Evolutionary conservation across 2,797 vertebrate species (phyloP).

Genomic region (Caiman crocodilus): DNA sequence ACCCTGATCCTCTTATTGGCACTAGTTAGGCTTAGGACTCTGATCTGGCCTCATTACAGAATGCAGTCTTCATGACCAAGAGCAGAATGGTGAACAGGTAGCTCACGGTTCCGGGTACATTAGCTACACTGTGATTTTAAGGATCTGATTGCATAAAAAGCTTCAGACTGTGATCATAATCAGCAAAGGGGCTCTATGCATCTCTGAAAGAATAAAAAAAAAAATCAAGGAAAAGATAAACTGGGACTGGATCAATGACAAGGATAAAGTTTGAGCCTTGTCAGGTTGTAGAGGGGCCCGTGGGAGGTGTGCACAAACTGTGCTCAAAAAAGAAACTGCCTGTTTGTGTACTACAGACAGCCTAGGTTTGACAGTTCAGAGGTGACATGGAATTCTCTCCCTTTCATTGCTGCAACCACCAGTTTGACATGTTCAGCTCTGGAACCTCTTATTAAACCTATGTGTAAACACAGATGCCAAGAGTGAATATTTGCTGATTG

Average conservation of each 20-base stretch:
- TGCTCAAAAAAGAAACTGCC: background rate
- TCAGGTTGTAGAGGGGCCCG: background rate
- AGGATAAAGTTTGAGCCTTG: background rate
- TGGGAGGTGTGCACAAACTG: background rate
- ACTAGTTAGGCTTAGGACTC: too few relatives aligned
- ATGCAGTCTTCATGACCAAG: background rate
- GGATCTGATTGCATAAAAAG: background rate
- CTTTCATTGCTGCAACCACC: background rate
- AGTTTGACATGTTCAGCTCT: background rate
- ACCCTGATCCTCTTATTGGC: too few relatives aligned
- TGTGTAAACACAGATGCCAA: background rate
- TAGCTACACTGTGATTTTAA: background rate
- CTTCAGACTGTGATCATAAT: background rate
- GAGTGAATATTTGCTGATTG: background rate
- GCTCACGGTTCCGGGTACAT: background rate
- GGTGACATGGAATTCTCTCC: background rate
- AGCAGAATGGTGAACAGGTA: background rate
- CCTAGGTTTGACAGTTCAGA: background rate
- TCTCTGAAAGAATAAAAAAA: background rate
- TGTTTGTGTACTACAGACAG: background rate
- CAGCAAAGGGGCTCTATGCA: too few relatives aligned
- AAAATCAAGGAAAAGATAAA: background rate
- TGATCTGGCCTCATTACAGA: background rate
- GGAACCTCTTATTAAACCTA: background rate
- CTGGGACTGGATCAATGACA: background rate